A percentile compares a stretch with the other conserved stretches of the same genome.
phyloP scores from a whole-genome alignment of 2,888 invertebrate genomes.

The Dynastes grantii region DNA sequence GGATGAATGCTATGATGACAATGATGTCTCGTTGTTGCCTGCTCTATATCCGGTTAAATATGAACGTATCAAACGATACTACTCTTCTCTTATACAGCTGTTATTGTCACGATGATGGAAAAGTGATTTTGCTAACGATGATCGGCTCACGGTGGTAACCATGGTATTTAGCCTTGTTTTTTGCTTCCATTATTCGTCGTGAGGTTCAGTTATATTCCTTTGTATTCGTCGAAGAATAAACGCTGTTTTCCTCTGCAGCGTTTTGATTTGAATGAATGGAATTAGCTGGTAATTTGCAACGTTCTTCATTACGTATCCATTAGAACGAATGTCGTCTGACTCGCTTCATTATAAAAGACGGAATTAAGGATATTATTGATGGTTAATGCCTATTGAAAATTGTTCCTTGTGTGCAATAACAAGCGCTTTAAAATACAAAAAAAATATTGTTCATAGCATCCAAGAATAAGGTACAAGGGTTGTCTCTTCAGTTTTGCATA shows the following conservation, averaged over 20 bases:
- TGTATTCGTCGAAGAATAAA: background rate
- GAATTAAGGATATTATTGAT: too few relatives aligned
- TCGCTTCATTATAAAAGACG: background rate
- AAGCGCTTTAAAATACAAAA: too few relatives aligned
- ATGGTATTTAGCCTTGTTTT: conserved; percentile 5
- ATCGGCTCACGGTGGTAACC: background rate
- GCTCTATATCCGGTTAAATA: conserved; percentile 4
- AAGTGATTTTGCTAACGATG: background rate
- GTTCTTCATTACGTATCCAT: background rate
- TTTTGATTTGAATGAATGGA: too few relatives aligned
- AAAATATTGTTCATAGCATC: too few relatives aligned
- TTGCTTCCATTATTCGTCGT: background rate
- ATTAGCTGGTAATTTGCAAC: background rate
- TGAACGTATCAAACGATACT: background rate
- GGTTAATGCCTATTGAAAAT: too few relatives aligned
- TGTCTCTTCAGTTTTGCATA: too few relatives aligned
- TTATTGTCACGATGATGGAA: background rate
- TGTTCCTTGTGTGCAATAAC: too few relatives aligned
- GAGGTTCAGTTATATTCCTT: background rate
- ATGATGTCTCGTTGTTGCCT: background rate
- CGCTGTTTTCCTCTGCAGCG: background rate
- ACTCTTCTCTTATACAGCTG: background rate
- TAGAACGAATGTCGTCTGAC: background rate
- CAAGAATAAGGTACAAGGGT: too few relatives aligned
- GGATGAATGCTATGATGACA: background rate